A percentile compares a stretch with the other conserved stretches of the same genome.
These are phyloP conservation scores for Drosophila prolongata DNA, from an alignment of 2,888 invertebrate genomes.

Conservation along the genomic window DNA sequence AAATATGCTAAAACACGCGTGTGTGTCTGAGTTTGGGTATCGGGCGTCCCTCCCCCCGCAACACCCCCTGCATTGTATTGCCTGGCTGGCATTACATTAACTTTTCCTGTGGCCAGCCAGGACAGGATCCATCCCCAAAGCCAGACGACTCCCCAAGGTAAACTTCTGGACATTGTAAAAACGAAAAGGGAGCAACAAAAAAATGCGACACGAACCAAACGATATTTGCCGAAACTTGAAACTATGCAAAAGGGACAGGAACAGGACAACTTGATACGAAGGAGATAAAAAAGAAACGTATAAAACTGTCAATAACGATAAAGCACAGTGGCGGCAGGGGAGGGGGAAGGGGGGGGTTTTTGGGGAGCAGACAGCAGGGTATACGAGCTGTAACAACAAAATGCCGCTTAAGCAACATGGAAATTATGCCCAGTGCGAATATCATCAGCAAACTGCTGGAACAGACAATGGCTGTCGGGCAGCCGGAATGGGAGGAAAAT, in stretches of 20 bases:
- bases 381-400: slow-evolving; percentile 54
- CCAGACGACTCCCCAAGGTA: slow-evolving; percentile 62
- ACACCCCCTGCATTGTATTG: slow-evolving; percentile 11
- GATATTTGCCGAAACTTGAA: slow-evolving; percentile 55
- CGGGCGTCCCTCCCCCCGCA: slow-evolving; percentile 16
- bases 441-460: slow-evolving; percentile 66
- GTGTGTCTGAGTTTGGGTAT: slow-evolving; percentile 11
- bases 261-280: slow-evolving; percentile 53
- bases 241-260: slow-evolving; percentile 76
- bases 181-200: slow-evolving; percentile 22
- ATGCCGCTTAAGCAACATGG: slow-evolving; percentile 77
- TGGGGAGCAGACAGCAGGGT: neutral
- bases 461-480: slow-evolving; percentile 30
- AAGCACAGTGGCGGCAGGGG: slow-evolving; percentile 52
- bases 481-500: slow-evolving; percentile 18
- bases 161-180: slow-evolving; percentile 51
- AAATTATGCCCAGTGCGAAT: slow-evolving; percentile 80
- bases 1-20: slow-evolving; percentile 62
- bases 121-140: slow-evolving; percentile 22
- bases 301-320: slow-evolving; percentile 79
- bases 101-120: slow-evolving; percentile 54
- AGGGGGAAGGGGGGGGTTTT: slow-evolving; percentile 22
- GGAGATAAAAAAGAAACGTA: slow-evolving; percentile 43
- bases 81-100: slow-evolving; percentile 64
- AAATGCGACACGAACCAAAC: slow-evolving; percentile 53